Evolutionary conservation across 2,797 vertebrate species (phyloP).

Genomic region (Pterois miles): DNA sequence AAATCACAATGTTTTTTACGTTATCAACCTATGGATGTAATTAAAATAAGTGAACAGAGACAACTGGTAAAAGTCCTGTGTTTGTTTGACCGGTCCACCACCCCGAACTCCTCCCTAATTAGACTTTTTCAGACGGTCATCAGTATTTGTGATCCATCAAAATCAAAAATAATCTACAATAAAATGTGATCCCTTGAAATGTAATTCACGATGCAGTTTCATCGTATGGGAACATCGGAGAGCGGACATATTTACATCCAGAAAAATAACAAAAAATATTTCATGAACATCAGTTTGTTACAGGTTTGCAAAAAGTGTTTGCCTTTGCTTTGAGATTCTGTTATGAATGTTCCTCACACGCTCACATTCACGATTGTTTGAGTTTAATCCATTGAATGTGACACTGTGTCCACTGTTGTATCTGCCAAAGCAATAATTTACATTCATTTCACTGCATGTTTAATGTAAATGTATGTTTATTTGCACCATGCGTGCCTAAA

Average conservation of each 20-base stretch:
- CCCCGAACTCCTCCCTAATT: too few species aligned
- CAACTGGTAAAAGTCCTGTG: too few species aligned
- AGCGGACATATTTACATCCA: background rate
- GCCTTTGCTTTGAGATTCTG: constrained; percentile 54
- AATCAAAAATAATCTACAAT: too few species aligned
- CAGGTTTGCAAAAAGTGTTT: constrained; percentile 39
- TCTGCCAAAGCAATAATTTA: constrained; percentile 80
- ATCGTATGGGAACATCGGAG: background rate
- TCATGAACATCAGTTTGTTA: constrained; percentile 20
- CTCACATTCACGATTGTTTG: constrained; percentile 66
- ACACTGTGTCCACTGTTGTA: constrained; percentile 59
- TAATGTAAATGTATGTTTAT: constrained; percentile 44
- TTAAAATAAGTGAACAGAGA: too few species aligned
- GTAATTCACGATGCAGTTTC: too few species aligned
- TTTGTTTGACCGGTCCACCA: too few species aligned
- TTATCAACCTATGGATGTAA: too few species aligned
- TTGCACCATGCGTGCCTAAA: constrained; percentile 60
- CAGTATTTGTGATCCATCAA: too few species aligned
- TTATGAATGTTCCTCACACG: constrained; percentile 68
- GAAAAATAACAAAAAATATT: background rate
- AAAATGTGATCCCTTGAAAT: too few species aligned
- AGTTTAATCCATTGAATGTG: constrained; percentile 70
- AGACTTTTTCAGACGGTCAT: too few species aligned
- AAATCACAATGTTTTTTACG: too few species aligned
- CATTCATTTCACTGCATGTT: constrained; percentile 51